Base-by-base conservation (phyloP, 2,797 vertebrate genomes). In the Margarornis squamiger region DNA sequence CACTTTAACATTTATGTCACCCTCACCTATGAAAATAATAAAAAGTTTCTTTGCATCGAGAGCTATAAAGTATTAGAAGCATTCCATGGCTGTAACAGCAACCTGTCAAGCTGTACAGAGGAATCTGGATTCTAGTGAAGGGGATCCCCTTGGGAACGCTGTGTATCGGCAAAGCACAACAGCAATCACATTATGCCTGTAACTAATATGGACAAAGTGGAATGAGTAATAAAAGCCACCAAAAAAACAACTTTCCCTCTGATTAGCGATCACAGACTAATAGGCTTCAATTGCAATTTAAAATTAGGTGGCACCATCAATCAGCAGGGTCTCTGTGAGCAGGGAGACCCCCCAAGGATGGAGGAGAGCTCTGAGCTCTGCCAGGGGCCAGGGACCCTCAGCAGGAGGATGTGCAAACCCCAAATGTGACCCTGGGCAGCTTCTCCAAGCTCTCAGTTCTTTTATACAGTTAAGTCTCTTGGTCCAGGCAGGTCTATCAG, bases 181-280 rank as follows among this genome's bases (percentile, higher is more conserved):
- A 86, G 86, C 86, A 93, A 79, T 89, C 84, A 32, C 77, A 72
- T 93, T 83, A 89, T 59, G 77, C 34, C 71, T 77, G 36, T 58
- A 87, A 88, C 73, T 84, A 92, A 92, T 91, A 93, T 8, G 67
- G 81, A 96, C 89, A 84, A 93, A 91, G 83, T 54, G 79, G 72
- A 92, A 86, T 36, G 61, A 86, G 70, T 45, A 95, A 95, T 70
- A 96, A 94, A 94, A 95, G 61, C 63, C 77, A 81, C 80, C 80
- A 86, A 86, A 92, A 91, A 93, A 43, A 0, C 90, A 93, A 85
- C 90, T 93, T 90, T 72, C 51, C 48, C 58, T 94, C 58, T 86
- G 88, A 94, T 93, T 94, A 93, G 91, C 0, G 2, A 75, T 54
- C 85, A 48, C 68, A 81, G 67, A 46, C 48, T 81, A 96, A 96